phyloP scores from a whole-genome alignment of 2,797 vertebrate species.

The Mormyrus proboscirostris region DNA sequence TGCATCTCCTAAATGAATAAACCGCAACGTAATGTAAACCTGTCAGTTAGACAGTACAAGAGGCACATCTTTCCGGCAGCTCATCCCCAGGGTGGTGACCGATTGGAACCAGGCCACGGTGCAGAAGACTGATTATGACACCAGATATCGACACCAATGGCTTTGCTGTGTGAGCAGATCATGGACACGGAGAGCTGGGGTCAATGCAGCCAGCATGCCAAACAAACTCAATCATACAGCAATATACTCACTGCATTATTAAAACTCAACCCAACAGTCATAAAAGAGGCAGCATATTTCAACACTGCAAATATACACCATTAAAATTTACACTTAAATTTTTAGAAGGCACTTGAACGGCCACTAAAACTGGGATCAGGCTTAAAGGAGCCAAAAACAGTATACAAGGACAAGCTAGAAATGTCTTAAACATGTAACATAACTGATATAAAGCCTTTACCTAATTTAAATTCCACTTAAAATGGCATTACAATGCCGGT shows the following conservation, averaged over 20 bases:
- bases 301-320: not conserved
- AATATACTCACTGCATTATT: not conserved
- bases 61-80: not conserved
- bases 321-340: not conserved
- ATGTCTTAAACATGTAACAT: not conserved
- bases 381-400: not conserved
- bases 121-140: not conserved
- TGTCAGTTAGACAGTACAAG: not conserved
- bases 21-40: not conserved
- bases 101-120: not conserved
- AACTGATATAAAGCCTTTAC: not conserved
- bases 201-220: not conserved
- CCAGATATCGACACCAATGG: not conserved
- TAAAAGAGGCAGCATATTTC: not conserved
- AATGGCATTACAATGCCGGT: not conserved
- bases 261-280: not conserved
- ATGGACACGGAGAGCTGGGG: not conserved
- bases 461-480: constrained; percentile 5
- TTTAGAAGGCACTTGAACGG: not conserved
- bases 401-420: not conserved
- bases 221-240: not conserved
- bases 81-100: not conserved
- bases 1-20: not conserved
- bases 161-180: not conserved
- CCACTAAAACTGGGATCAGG: not conserved